phyloP scores from a whole-genome alignment of 2,797 vertebrate genomes.

The Allobates femoralis region DNA sequence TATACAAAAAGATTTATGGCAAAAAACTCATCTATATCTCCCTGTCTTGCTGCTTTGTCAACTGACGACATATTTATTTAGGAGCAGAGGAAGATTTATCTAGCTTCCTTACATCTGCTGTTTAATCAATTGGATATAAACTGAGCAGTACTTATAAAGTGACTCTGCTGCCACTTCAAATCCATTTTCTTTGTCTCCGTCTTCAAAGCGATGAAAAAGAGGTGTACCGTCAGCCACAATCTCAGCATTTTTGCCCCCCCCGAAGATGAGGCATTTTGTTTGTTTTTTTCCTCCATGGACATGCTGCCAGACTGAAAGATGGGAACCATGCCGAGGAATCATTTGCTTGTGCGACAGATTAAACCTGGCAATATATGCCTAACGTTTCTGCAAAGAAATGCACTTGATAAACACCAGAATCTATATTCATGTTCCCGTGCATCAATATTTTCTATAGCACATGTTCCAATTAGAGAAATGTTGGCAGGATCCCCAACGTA shows the following conservation, averaged over 20 bases:
- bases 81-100: constrained; percentile 58
- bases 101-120: constrained; percentile 57
- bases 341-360: neutral
- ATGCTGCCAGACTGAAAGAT: neutral
- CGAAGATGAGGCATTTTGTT: neutral
- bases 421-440: neutral
- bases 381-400: neutral
- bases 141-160: constrained; percentile 57
- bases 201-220: constrained; percentile 31
- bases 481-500: neutral
- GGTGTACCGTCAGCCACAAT: constrained; percentile 15
- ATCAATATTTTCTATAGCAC: neutral
- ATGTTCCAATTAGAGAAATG: neutral
- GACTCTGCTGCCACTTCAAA: constrained; percentile 59
- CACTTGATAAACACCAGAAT: constrained; percentile 10
- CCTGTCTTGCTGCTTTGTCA: constrained; percentile 55
- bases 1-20: constrained; percentile 60
- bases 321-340: constrained; percentile 20
- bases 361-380: neutral
- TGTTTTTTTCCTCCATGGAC: neutral
- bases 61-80: constrained; percentile 60
- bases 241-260: constrained; percentile 1
- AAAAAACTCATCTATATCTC: constrained; percentile 59
- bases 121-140: constrained; percentile 63
- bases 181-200: constrained; percentile 55